phyloP scores from a whole-genome alignment of 1,140 invertebrate genomes.

The Sesamia nonagrioides region DNA sequence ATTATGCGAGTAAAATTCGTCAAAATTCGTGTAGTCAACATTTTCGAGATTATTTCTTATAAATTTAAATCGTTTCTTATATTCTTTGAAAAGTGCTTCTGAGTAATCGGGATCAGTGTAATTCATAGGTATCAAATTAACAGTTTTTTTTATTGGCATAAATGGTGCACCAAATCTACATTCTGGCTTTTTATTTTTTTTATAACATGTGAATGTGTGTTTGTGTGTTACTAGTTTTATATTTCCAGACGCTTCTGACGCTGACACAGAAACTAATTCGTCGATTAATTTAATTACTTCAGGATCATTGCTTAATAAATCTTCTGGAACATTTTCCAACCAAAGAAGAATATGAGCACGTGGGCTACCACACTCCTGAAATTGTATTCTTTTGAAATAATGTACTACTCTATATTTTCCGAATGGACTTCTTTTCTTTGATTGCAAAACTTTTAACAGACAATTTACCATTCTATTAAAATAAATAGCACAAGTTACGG shows the following conservation, averaged over 20 bases:
- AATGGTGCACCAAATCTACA: slow-evolving; percentile 59
- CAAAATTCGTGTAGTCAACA: slow-evolving; percentile 45
- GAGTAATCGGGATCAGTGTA: slow-evolving; percentile 19
- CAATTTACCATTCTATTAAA: slow-evolving; percentile 74
- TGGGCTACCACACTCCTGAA: slow-evolving; percentile 79
- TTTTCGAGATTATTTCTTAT: slow-evolving; percentile 52
- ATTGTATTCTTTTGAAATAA: slow-evolving; percentile 81
- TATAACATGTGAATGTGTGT: slow-evolving; percentile 50
- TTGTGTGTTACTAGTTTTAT: slow-evolving; percentile 47
- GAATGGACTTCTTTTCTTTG: slow-evolving; percentile 70
- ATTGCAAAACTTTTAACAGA: slow-evolving; percentile 55
- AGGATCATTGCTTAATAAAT: slow-evolving; percentile 33
- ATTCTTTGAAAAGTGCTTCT: slow-evolving; percentile 11
- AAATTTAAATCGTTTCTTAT: slow-evolving; percentile 5
- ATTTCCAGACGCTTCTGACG: slow-evolving; percentile 29
- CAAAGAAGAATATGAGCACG: slow-evolving; percentile 57
- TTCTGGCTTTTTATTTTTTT: slow-evolving; percentile 42
- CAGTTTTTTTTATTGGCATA: slow-evolving; percentile 54
- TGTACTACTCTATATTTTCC: slow-evolving; percentile 65
- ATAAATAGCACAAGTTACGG: slow-evolving; percentile 80
- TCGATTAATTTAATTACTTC: slow-evolving; percentile 46
- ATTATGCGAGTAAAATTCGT: slow-evolving; percentile 46
- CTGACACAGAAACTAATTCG: slow-evolving; percentile 1
- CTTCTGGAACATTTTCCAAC: slow-evolving; percentile 51
- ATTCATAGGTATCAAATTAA: slow-evolving; percentile 17